A percentile compares a stretch with the other conserved stretches of the same genome.
Evolutionary conservation across 2,797 vertebrate species (phyloP).

Genomic region (Pterois miles): DNA sequence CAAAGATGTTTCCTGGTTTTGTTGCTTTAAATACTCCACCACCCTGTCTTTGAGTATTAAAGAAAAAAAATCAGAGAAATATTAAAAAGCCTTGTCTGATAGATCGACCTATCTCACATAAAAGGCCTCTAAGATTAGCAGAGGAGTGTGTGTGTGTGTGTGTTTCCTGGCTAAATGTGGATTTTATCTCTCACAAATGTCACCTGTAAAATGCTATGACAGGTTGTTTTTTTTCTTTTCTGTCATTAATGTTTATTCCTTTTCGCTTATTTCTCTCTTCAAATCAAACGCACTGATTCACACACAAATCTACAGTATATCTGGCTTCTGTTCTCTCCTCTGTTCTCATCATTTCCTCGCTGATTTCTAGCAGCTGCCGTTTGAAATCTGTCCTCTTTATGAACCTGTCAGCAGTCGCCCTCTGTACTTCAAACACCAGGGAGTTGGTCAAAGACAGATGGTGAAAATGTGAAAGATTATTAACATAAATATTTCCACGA

Average conservation of each 20-base stretch:
- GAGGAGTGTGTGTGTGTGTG: background rate
- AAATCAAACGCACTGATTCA: slow-evolving; percentile 16
- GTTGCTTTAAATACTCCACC: slow-evolving; percentile 2
- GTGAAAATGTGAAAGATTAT: background rate
- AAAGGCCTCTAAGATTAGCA: slow-evolving; percentile 27
- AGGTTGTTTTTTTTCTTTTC: background rate
- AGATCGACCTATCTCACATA: slow-evolving; percentile 23
- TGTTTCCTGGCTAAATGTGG: slow-evolving; percentile 13
- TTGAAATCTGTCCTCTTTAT: slow-evolving; percentile 20
- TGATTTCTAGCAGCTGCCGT: slow-evolving; percentile 24
- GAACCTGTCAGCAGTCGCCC: background rate
- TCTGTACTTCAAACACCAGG: slow-evolving; percentile 20
- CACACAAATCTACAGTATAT: background rate
- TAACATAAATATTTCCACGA: background rate
- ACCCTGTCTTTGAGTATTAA: background rate
- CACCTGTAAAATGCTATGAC: slow-evolving; percentile 3
- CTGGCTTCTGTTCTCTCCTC: slow-evolving; percentile 1
- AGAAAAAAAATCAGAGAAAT: slow-evolving; percentile 1
- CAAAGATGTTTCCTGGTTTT: background rate
- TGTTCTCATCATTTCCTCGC: slow-evolving; percentile 1
- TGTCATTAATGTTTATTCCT: background rate
- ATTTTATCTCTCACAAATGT: slow-evolving; percentile 42
- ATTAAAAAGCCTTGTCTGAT: slow-evolving; percentile 10
- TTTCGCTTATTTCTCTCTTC: background rate
- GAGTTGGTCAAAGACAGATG: background rate